A percentile compares a stretch with the other conserved stretches of the same genome.
Conservation (phyloP, 2,797 vertebrate genomes). For the Acipenser transmontanus region DNA sequence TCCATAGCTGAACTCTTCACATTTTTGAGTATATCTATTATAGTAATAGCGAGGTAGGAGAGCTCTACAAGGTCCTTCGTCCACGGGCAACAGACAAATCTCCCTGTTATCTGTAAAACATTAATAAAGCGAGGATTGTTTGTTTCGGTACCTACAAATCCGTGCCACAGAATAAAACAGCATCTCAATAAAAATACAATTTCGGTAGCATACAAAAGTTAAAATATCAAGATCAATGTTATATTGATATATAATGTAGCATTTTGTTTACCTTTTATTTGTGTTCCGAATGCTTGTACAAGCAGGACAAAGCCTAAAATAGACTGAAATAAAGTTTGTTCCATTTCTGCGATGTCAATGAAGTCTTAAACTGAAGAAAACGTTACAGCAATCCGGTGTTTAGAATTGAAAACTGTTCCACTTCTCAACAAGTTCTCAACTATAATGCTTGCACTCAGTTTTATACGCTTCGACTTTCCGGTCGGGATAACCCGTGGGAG, state of each 20-base stretch:
- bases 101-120: conserved; percentile 35
- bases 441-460: background rate
- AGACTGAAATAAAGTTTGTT: conserved; percentile 26
- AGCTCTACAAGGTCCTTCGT: conserved; percentile 68
- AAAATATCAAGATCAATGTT: background rate
- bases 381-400: too few species aligned
- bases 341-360: conserved; percentile 40
- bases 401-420: too few species aligned
- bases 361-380: too few species aligned
- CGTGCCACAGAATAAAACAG: too few species aligned
- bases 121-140: background rate
- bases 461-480: conserved; percentile 26
- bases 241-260: background rate
- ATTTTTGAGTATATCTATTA: conserved; percentile 73
- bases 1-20: conserved; percentile 72
- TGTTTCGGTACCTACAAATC: too few species aligned
- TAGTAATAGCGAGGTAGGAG: conserved; percentile 68
- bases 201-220: too few species aligned
- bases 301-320: conserved; percentile 33
- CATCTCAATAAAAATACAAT: too few species aligned
- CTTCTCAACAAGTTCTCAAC: background rate
- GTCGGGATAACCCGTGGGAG: conserved; percentile 38
- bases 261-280: conserved; percentile 37
- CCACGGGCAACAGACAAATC: conserved; percentile 66
- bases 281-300: conserved; percentile 26